A percentile compares a stretch with the other conserved stretches of the same genome.
phyloP scores from a whole-genome alignment of 2,888 invertebrate species.

The Drosophila buzzatii region DNA sequence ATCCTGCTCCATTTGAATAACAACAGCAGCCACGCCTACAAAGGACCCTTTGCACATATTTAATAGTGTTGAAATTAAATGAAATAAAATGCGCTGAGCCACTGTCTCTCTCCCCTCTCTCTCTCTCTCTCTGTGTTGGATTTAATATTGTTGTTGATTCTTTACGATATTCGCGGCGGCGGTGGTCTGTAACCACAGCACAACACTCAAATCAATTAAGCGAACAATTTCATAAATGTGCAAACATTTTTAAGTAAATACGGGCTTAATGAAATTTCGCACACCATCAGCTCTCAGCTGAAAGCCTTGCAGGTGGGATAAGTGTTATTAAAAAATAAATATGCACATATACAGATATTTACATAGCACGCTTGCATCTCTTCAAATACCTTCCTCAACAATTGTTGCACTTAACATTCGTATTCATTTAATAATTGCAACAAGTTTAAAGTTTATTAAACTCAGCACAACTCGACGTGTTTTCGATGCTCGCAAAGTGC shows the following conservation, averaged over 20 bases:
- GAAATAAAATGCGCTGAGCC: constrained; percentile 45
- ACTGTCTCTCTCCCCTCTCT: background rate
- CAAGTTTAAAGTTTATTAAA: background rate
- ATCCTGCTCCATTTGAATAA: constrained; percentile 10
- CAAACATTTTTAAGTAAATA: constrained; percentile 61
- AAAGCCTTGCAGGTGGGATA: background rate
- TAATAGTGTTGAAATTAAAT: constrained; percentile 71
- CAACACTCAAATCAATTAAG: constrained; percentile 65
- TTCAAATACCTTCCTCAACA: background rate
- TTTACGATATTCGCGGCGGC: constrained; percentile 25
- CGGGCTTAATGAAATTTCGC: constrained; percentile 44
- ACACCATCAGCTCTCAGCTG: background rate
- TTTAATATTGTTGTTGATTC: constrained; percentile 1
- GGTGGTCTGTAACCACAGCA: constrained; percentile 46
- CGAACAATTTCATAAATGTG: constrained; percentile 59
- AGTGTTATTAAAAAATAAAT: background rate
- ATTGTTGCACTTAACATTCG: background rate
- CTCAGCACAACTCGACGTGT: background rate
- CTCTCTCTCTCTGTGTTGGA: background rate
- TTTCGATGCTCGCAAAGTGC: background rate
- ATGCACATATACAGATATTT: background rate
- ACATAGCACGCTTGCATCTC: background rate
- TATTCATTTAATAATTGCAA: background rate
- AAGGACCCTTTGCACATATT: constrained; percentile 65
- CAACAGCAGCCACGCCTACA: constrained; percentile 31